These are phyloP conservation scores for Chelonoidis abingdonii DNA, from an alignment of 2,113 vertebrate species.

Conservation along the genomic window DNA sequence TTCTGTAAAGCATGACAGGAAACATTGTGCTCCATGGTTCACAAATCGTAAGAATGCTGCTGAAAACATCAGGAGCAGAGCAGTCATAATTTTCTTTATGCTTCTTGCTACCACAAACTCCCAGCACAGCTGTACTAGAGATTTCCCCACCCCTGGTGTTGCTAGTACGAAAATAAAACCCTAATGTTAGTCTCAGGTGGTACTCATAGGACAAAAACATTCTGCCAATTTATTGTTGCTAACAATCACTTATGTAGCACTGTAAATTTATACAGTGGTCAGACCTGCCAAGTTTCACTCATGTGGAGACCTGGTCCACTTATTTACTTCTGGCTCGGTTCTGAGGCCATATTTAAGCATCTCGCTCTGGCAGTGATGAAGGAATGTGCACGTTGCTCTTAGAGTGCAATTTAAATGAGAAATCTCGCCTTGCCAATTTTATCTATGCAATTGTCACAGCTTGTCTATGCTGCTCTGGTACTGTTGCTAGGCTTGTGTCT, in stretches of 20 bases:
- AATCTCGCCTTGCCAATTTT: background rate
- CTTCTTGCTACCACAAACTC: background rate
- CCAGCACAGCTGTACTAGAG: background rate
- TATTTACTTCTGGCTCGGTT: background rate
- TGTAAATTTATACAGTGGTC: background rate
- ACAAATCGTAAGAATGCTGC: background rate
- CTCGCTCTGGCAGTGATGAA: background rate
- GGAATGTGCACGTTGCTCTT: background rate
- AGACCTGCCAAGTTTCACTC: background rate
- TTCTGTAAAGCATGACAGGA: background rate
- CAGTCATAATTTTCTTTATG: background rate
- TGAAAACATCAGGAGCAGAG: background rate
- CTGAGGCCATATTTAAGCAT: background rate
- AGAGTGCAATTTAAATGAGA: background rate
- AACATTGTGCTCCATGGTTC: background rate
- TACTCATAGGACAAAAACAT: background rate
- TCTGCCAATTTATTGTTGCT: background rate
- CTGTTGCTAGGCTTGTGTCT: background rate
- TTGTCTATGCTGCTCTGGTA: constrained; percentile 13
- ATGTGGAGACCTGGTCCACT: background rate
- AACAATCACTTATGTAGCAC: background rate
- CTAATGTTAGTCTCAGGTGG: background rate
- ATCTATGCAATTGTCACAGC: background rate
- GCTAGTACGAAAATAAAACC: background rate
- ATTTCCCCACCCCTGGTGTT: background rate